Conservation (phyloP, 2,113 vertebrate genomes). For the Chaetorhynchus papuensis region DNA sequence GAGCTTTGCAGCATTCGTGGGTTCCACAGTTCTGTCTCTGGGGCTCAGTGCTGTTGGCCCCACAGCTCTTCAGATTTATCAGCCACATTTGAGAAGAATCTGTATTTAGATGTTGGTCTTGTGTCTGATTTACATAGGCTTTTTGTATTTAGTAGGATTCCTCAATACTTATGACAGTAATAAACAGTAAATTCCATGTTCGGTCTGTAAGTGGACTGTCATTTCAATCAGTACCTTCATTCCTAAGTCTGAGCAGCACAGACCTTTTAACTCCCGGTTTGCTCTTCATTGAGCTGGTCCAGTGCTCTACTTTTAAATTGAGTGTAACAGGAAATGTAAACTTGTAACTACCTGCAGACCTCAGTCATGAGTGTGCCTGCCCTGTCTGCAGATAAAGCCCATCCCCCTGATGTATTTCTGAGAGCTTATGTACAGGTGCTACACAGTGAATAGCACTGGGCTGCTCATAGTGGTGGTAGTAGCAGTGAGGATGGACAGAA, state of each 20-base stretch:
- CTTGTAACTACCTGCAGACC: neutral
- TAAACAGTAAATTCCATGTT: neutral
- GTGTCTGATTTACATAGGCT: neutral
- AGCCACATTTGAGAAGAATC: neutral
- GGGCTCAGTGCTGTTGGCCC: neutral
- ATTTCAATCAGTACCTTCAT: neutral
- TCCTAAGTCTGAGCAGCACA: neutral
- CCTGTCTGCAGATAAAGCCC: neutral
- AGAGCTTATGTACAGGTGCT: neutral
- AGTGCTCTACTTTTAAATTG: neutral
- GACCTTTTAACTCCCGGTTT: neutral
- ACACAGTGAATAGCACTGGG: neutral
- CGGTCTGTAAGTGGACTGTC: accelerated
- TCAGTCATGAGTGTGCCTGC: neutral
- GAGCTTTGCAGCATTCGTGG: neutral
- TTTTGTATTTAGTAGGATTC: neutral
- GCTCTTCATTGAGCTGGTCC: neutral
- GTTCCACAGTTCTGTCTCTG: neutral
- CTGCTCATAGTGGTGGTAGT: neutral
- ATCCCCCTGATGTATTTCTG: neutral
- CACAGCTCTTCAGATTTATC: neutral
- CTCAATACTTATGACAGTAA: neutral
- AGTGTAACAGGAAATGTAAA: neutral
- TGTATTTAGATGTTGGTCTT: neutral
- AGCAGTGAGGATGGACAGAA: neutral